These are phyloP conservation scores for Druceiella hillmani DNA, from an alignment of 2,888 invertebrate species.

Conservation along the genomic window DNA sequence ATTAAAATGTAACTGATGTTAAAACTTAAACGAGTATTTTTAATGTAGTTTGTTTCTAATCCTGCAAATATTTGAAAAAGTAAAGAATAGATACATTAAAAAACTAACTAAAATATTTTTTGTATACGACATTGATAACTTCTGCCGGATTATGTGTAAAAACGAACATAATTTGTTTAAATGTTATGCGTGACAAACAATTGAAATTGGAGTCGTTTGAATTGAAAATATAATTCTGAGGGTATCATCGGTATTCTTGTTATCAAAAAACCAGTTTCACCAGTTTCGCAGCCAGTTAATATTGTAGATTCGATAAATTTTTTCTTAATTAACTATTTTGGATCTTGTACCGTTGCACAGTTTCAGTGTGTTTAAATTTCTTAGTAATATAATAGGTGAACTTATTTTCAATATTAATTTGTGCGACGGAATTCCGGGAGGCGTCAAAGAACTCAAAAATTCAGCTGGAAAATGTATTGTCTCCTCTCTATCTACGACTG, in stretches of 20 bases:
- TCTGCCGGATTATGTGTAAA: constrained; percentile 2
- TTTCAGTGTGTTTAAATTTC: too few species aligned
- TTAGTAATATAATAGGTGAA: too few species aligned
- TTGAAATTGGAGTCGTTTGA: constrained; percentile 6
- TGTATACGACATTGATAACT: too few species aligned
- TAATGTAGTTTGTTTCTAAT: too few species aligned
- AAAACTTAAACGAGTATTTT: too few species aligned
- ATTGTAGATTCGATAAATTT: constrained; percentile 19
- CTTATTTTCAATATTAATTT: constrained; percentile 10
- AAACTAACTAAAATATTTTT: too few species aligned
- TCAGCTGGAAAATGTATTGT: constrained; percentile 18
- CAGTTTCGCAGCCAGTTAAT: too few species aligned
- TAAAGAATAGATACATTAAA: too few species aligned
- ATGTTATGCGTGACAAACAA: constrained; percentile 3
- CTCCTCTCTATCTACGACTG: constrained; percentile 17
- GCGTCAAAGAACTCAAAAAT: constrained; percentile 19
- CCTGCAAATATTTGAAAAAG: too few species aligned
- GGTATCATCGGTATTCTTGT: constrained; percentile 20
- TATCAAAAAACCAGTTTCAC: too few species aligned
- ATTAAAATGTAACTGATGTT: too few species aligned
- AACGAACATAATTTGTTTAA: constrained; percentile 5
- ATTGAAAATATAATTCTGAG: constrained; percentile 19
- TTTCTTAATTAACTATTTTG: constrained; percentile 15
- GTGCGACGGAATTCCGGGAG: constrained; percentile 16
- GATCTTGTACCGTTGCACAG: too few species aligned